Base-by-base conservation (phyloP, 2,113 vertebrate species). In the Pogona vitticeps region DNA sequence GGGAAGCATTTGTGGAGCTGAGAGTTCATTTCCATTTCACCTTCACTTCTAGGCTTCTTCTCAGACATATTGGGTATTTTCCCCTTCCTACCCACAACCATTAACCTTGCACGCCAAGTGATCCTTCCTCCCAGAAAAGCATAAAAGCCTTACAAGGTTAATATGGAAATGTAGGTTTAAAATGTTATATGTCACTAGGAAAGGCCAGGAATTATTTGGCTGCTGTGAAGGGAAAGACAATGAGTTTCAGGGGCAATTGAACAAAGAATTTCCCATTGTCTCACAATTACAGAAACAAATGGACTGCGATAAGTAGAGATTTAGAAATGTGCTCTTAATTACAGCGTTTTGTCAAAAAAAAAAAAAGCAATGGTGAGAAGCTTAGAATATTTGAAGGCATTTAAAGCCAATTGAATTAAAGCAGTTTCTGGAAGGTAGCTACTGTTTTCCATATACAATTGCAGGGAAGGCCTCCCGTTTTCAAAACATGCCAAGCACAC, bases 201-300 rank as follows among this genome's bases (percentile, higher is more conserved):
- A 89, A 46, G 84, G 78, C 56, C 76, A 78, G 83, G 84, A 90
- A 89, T 92, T 91, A 82, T 79, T 90, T 90, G 80, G 67, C 84
- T 92, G 36, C 76, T 90, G 88, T 67, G 82, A 80, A 92, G 84
- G 85, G 87, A 90, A 81, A 84, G 86, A 0, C 31, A 89, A 84
- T 88, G 88, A 89, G 71, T 89, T 94, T 90, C 87, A 87, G 88
- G 78, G 90, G 86, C 87, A 92, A 92, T 84, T 88, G 86, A 89
- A 84, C 68, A 56, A 21, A 73, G 88, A 88, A 93, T 91, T 88
- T 93, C 63, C 79, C 76, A 85, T 83, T 88, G 88, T 83, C 85
- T 89, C 76, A 88, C 88, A 94, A 86, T 86, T 92, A 91, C 78
- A 82, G 88, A 88, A 94, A 91, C 73, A 89, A 92, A 90, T 83